phyloP scores from a whole-genome alignment of 2,888 invertebrate species.

The Helobdella robusta region DNA sequence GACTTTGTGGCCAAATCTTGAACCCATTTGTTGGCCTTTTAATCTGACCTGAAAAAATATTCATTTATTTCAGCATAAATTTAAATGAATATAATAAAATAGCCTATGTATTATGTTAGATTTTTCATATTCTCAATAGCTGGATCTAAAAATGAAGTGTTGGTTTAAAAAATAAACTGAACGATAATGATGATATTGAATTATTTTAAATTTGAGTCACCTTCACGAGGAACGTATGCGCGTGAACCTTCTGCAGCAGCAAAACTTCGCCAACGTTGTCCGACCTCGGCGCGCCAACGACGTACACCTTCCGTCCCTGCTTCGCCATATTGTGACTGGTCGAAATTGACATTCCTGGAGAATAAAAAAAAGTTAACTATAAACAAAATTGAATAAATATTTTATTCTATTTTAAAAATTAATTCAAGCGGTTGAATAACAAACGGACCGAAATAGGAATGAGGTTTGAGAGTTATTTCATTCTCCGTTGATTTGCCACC shows the following conservation, averaged over 20 bases:
- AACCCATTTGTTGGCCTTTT: constrained; percentile 82
- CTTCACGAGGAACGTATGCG: background rate
- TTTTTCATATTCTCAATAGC: too few species aligned
- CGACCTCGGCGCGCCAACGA: constrained; percentile 80
- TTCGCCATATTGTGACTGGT: constrained; percentile 7
- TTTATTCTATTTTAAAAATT: background rate
- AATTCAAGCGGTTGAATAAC: constrained; percentile 16
- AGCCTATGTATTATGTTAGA: too few species aligned
- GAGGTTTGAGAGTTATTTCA: too few species aligned
- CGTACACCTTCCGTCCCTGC: constrained; percentile 53
- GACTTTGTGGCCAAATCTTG: constrained; percentile 87
- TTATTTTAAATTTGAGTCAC: too few species aligned
- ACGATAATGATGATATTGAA: too few species aligned
- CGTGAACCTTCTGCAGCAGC: constrained; percentile 40
- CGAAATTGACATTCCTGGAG: constrained; percentile 21
- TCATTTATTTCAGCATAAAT: too few species aligned
- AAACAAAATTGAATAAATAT: background rate
- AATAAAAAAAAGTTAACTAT: background rate
- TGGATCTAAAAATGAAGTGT: too few species aligned
- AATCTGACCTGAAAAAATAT: constrained; percentile 61
- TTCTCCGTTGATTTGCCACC: constrained; percentile 28
- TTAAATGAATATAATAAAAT: too few species aligned
- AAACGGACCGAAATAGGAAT: too few species aligned
- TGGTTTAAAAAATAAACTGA: too few species aligned
- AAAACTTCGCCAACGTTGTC: constrained; percentile 79